Conservation (phyloP, 2,888 invertebrate genomes). For the Synanthedon myopaeformis region DNA sequence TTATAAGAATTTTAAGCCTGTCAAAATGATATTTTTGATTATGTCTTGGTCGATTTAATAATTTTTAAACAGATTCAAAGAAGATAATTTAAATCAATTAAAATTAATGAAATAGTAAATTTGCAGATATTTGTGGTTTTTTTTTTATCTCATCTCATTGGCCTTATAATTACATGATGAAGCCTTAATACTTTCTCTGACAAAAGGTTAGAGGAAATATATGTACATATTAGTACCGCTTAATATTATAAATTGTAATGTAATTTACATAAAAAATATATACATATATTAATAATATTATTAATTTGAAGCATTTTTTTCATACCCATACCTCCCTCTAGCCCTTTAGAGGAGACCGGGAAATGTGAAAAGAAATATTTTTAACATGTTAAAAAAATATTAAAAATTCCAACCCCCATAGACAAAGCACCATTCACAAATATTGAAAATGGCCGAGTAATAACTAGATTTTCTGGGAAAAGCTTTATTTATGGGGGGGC, state of each 20-base stretch:
- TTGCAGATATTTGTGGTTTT: too few species aligned
- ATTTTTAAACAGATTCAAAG: too few species aligned
- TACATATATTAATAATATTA: neutral
- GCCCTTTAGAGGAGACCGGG: slow-evolving; percentile 52
- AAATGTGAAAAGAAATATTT: slow-evolving; percentile 32
- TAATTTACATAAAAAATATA: neutral
- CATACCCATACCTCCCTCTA: slow-evolving; percentile 63
- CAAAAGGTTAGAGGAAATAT: slow-evolving; percentile 56
- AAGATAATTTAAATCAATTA: too few species aligned
- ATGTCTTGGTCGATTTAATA: too few species aligned
- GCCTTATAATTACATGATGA: too few species aligned
- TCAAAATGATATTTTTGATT: too few species aligned
- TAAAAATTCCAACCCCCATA: neutral
- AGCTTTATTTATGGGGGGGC: too few species aligned
- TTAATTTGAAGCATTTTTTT: neutral
- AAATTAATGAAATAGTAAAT: too few species aligned
- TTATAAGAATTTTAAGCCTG: too few species aligned
- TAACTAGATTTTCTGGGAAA: too few species aligned
- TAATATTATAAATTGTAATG: slow-evolving; percentile 6
- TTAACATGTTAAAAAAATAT: neutral
- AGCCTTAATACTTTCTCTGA: slow-evolving; percentile 3
- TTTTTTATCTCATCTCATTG: too few species aligned
- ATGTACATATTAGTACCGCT: slow-evolving; percentile 12
- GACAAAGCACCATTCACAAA: neutral
- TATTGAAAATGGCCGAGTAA: neutral